Percentiles rank a stretch among this genome's conserved stretches.
Conservation (phyloP, 1,140 invertebrate species). For the Drosophila ercepeae region DNA sequence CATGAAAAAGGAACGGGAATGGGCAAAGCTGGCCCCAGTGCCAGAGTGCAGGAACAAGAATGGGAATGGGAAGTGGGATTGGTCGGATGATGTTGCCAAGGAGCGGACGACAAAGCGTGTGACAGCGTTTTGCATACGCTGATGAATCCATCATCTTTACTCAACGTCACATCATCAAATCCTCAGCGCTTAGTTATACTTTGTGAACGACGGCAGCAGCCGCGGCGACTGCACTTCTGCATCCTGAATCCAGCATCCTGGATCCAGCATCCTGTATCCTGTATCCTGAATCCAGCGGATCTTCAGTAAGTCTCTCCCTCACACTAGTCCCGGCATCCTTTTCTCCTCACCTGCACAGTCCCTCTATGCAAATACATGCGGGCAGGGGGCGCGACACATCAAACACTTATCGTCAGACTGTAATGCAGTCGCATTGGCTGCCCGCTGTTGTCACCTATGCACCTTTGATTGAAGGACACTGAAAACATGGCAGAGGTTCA, state of each 20-base stretch:
- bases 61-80: conserved; percentile 20
- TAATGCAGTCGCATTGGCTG: conserved; percentile 38
- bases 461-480: conserved; percentile 33
- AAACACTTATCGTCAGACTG: conserved; percentile 58
- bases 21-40: not conserved
- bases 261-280: conserved; percentile 5
- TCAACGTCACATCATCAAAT: conserved; percentile 81
- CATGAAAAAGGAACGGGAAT: conserved; percentile 11
- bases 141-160: conserved; percentile 82
- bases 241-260: conserved; percentile 11
- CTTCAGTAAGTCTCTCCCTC: not conserved
- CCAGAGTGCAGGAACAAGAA: not conserved
- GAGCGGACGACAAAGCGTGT: conserved; percentile 72
- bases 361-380: conserved; percentile 45
- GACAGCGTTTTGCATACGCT: conserved; percentile 82
- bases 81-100: conserved; percentile 38
- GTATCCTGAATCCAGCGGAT: conserved; percentile 13
- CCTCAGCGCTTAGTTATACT: conserved; percentile 72
- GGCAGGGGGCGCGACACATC: conserved; percentile 44
- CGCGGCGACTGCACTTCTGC: conserved; percentile 22
- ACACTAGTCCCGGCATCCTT: not conserved
- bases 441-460: conserved; percentile 5
- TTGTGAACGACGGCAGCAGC: conserved; percentile 32
- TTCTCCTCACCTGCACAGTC: conserved; percentile 21
- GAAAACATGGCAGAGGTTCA: not conserved